phyloP scores from a whole-genome alignment of 2,113 vertebrate genomes.

The Picathartes gymnocephalus region DNA sequence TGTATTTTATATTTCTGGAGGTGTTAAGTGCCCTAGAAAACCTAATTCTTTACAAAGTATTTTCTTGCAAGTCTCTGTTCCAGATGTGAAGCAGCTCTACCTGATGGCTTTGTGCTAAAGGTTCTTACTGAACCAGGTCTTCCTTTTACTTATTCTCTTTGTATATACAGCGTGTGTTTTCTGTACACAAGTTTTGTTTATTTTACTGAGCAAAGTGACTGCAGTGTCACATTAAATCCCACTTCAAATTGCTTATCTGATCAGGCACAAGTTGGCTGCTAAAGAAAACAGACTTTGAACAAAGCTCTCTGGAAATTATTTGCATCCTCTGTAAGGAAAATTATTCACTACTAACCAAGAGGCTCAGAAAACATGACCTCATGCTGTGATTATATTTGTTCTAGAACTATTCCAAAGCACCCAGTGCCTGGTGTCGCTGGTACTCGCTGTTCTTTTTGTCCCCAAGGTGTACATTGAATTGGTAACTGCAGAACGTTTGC shows the following conservation, averaged over 20 bases:
- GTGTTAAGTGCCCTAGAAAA: not conserved
- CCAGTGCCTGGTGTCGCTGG: not conserved
- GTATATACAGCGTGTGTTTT: not conserved
- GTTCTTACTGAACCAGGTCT: not conserved
- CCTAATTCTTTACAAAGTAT: not conserved
- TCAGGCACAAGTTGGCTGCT: not conserved
- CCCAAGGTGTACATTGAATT: not conserved
- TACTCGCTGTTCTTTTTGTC: not conserved
- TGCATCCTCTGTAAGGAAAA: not conserved
- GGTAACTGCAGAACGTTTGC: not conserved
- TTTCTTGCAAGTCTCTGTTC: not conserved
- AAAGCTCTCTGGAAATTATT: not conserved
- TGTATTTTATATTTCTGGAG: fast-evolving
- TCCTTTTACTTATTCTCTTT: not conserved
- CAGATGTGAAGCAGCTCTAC: not conserved
- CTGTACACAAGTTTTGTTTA: not conserved
- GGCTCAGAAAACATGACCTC: not conserved
- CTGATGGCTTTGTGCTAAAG: not conserved
- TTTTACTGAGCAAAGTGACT: not conserved
- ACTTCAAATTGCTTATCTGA: not conserved
- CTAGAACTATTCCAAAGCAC: not conserved
- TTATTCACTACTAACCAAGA: not conserved
- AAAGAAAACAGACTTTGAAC: not conserved
- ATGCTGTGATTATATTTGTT: not conserved
- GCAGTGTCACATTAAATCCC: not conserved